phyloP scores from a whole-genome alignment of 2,113 vertebrate genomes.

The Ramphastos sulfuratus region DNA sequence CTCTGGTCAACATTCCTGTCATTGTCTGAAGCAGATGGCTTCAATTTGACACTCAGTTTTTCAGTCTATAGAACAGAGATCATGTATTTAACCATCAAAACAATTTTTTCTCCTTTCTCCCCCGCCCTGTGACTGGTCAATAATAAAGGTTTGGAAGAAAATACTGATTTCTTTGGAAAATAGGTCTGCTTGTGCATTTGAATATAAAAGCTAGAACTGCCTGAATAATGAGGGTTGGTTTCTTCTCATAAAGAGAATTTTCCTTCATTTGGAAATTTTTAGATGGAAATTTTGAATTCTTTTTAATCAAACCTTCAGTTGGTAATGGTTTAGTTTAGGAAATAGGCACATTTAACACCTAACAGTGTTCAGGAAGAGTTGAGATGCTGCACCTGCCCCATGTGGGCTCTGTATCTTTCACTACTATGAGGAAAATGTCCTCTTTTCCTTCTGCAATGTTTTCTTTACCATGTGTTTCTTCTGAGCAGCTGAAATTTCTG shows the following conservation, averaged over 20 bases:
- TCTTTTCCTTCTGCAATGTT: neutral
- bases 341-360: neutral
- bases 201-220: neutral
- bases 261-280: neutral
- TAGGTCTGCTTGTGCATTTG: neutral
- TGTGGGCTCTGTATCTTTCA: neutral
- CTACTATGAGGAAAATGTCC: neutral
- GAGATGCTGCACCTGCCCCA: neutral
- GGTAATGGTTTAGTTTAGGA: neutral
- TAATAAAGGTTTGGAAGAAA: neutral
- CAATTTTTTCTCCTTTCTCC: neutral
- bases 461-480: neutral
- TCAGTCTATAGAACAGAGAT: constrained; percentile 1
- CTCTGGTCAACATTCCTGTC: neutral
- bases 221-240: neutral
- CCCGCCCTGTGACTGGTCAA: neutral
- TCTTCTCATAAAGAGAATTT: neutral
- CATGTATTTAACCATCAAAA: neutral
- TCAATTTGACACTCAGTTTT: constrained; percentile 12
- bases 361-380: neutral
- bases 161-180: neutral
- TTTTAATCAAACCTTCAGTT: neutral
- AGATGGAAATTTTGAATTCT: neutral
- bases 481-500: neutral
- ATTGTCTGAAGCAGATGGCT: constrained; percentile 37